Conservation (phyloP, 2,888 invertebrate species). For the Chloroclysta siterata region DNA sequence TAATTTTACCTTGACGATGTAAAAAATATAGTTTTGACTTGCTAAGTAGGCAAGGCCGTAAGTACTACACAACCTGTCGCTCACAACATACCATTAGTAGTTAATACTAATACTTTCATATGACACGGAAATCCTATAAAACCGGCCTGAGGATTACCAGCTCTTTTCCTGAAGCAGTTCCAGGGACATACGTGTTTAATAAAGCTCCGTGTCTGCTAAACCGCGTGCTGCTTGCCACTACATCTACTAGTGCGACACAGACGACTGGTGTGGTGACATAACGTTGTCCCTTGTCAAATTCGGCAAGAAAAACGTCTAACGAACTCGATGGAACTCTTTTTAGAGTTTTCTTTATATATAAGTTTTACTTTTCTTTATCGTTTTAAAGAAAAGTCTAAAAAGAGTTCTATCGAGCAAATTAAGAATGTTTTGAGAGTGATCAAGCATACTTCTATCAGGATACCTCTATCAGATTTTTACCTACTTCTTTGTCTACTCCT, state of each 20-base stretch:
- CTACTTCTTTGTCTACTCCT: too few relatives aligned
- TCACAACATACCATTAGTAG: not conserved
- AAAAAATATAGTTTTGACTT: not conserved
- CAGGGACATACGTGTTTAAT: slow-evolving; percentile 11
- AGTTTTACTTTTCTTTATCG: too few relatives aligned
- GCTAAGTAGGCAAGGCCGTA: not conserved
- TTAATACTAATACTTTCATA: slow-evolving; percentile 19
- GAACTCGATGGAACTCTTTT: too few relatives aligned
- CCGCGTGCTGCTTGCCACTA: not conserved
- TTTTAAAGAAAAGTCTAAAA: not conserved
- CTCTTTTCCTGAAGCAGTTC: slow-evolving; percentile 25
- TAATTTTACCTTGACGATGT: too few relatives aligned
- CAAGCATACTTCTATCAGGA: too few relatives aligned
- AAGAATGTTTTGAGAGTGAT: too few relatives aligned
- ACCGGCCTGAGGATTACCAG: slow-evolving; percentile 18
- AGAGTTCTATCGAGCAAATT: too few relatives aligned
- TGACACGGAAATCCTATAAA: slow-evolving; percentile 27
- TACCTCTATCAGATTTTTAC: too few relatives aligned
- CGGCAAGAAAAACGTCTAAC: not conserved
- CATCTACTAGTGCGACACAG: not conserved
- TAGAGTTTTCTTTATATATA: too few relatives aligned
- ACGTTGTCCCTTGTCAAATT: not conserved
- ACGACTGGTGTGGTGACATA: not conserved
- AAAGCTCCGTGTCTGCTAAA: slow-evolving; percentile 11
- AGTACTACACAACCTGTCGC: slow-evolving; percentile 12